Percentiles rank a stretch among this genome's conserved stretches.
Evolutionary conservation across 2,888 invertebrate species (phyloP).

Genomic region (Ochropleura leucogaster): DNA sequence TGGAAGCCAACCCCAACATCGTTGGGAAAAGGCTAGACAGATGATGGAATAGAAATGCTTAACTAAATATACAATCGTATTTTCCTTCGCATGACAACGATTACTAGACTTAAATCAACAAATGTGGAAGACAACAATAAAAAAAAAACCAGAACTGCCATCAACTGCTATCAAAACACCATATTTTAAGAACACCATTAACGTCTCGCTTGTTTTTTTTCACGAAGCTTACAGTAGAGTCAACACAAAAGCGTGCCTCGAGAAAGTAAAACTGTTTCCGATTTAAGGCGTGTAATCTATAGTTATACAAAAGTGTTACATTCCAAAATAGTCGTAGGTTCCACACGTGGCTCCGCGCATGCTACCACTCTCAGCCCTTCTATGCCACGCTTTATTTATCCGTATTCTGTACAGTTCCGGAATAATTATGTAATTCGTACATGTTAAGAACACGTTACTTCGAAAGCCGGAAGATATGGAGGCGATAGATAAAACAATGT

Average conservation of each 20-base stretch:
- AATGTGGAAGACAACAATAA: conserved; percentile 39
- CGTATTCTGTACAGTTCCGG: conserved; percentile 57
- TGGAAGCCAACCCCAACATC: too few species aligned
- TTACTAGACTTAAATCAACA: conserved; percentile 21
- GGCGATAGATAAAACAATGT: conserved; percentile 32
- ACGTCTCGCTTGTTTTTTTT: conserved; percentile 52
- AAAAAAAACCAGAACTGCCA: conserved; percentile 33
- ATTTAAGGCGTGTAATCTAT: conserved; percentile 49
- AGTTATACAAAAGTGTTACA: conserved; percentile 57
- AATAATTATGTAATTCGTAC: conserved; percentile 58
- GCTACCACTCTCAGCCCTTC: conserved; percentile 70
- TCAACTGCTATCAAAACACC: conserved; percentile 59
- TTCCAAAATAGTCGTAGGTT: conserved; percentile 76
- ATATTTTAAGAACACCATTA: conserved; percentile 63
- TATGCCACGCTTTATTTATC: conserved; percentile 69
- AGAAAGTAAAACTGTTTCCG: conserved; percentile 52
- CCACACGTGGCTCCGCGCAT: conserved; percentile 74
- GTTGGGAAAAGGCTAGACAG: too few species aligned
- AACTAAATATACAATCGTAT: neutral
- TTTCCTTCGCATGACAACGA: conserved; percentile 8
- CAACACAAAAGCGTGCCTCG: conserved; percentile 49
- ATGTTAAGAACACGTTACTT: conserved; percentile 50
- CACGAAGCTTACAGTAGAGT: conserved; percentile 31
- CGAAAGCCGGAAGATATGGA: conserved; percentile 43
- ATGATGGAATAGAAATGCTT: neutral